A percentile compares a stretch with the other conserved stretches of the same genome.
These are phyloP conservation scores for Fulmarus glacialis DNA, from an alignment of 2,113 vertebrate genomes.

Conservation along the genomic window DNA sequence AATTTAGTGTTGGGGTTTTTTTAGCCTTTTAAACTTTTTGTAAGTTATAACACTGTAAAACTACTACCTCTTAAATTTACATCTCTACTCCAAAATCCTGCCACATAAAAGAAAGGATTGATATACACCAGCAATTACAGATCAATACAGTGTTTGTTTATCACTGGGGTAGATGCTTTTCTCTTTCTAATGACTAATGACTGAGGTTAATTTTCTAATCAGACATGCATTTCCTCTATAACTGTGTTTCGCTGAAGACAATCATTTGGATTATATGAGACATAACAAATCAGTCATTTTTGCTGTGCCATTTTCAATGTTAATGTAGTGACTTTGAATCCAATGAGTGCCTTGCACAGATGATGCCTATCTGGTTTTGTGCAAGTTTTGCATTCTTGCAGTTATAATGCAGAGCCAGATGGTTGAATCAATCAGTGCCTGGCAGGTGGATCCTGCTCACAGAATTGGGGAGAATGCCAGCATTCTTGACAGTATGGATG, in stretches of 20 bases:
- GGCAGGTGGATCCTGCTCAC: constrained; percentile 2
- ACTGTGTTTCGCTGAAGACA: background rate
- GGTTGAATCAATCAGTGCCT: background rate
- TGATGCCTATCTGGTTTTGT: background rate
- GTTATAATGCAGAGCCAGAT: constrained; percentile 25
- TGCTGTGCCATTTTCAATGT: background rate
- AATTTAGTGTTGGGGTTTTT: background rate
- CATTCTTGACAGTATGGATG: background rate
- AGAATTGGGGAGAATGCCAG: background rate
- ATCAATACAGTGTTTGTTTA: background rate
- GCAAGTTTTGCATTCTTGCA: background rate
- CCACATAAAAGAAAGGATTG: background rate
- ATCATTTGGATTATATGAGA: background rate
- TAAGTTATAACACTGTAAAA: background rate
- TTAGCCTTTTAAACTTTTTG: background rate
- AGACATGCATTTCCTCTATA: background rate
- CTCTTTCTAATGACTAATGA: background rate
- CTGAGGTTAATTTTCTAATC: background rate
- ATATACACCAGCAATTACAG: background rate
- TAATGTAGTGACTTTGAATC: background rate
- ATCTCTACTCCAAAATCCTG: background rate
- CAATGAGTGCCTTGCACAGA: background rate
- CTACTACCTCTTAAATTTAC: background rate
- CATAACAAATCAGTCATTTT: background rate
- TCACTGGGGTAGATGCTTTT: background rate